phyloP scores from a whole-genome alignment of 2,888 invertebrate species.

The Dynastes hyllus region DNA sequence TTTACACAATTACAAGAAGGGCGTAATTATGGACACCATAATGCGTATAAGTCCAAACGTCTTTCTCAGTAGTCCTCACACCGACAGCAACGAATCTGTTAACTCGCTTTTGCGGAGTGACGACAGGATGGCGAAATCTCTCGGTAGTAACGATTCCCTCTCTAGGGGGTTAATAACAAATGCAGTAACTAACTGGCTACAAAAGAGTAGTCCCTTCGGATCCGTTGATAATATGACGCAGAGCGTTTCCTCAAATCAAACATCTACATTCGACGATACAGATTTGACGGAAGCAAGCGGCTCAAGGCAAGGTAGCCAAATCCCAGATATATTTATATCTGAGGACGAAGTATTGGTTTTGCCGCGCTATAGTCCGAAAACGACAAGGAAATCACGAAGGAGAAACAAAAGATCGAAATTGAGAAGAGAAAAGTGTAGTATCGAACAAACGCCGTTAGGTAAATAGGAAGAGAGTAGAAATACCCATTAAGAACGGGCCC shows the following conservation, averaged over 20 bases:
- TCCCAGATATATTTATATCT: constrained; percentile 64
- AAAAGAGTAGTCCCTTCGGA: constrained; percentile 65
- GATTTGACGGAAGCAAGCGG: constrained; percentile 57
- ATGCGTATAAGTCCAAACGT: constrained; percentile 65
- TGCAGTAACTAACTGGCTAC: constrained; percentile 69
- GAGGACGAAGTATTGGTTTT: constrained; percentile 57
- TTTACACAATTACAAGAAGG: constrained; percentile 62
- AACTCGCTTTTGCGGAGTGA: constrained; percentile 59
- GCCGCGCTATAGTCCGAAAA: constrained; percentile 42
- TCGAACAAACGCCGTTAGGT: constrained; percentile 62
- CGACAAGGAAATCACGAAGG: constrained; percentile 39
- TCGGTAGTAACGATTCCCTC: constrained; percentile 65
- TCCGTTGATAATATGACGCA: constrained; percentile 61
- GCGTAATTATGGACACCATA: constrained; percentile 64
- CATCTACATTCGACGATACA: constrained; percentile 62
- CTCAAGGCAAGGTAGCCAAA: constrained; percentile 51
- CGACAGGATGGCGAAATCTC: constrained; percentile 60
- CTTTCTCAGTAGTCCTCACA: constrained; percentile 61
- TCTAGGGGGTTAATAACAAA: constrained; percentile 65
- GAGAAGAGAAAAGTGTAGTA: constrained; percentile 59
- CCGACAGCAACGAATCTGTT: constrained; percentile 65
- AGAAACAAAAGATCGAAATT: constrained; percentile 49
- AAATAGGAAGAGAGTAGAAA: constrained; percentile 55
- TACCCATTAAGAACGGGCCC: constrained; percentile 61
- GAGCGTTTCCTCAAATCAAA: constrained; percentile 55